Percentiles rank a stretch among this genome's conserved stretches.
Evolutionary conservation across 2,888 invertebrate genomes (phyloP).

Genomic region (Trimorus sp.): DNA sequence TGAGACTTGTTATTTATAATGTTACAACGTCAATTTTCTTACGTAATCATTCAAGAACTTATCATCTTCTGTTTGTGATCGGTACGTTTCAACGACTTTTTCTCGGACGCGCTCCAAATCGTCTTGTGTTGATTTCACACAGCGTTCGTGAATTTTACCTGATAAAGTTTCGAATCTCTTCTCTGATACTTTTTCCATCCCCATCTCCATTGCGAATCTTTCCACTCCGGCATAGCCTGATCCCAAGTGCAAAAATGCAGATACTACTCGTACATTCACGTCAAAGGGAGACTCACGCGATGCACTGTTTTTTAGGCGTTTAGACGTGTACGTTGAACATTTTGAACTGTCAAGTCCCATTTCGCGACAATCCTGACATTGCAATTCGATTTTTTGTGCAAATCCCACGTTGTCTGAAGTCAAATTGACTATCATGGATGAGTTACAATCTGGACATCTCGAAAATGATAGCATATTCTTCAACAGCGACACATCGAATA

Average conservation of each 20-base stretch:
- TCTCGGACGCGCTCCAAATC: too few species aligned
- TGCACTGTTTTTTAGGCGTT: neutral
- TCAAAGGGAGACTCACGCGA: constrained; percentile 3
- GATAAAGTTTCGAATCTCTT: too few species aligned
- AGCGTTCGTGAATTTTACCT: too few species aligned
- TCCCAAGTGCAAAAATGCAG: constrained; percentile 7
- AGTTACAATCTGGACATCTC: neutral
- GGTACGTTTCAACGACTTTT: too few species aligned
- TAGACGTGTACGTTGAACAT: constrained; percentile 7
- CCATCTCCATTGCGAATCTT: too few species aligned
- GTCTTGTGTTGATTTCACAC: too few species aligned
- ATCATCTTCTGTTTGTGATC: too few species aligned
- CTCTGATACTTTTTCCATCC: too few species aligned
- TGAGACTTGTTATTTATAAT: too few species aligned
- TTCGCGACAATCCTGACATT: constrained; percentile 1
- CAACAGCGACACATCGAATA: neutral
- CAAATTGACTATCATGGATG: constrained; percentile 1
- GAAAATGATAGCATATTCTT: neutral
- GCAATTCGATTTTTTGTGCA: constrained; percentile 13
- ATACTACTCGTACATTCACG: constrained; percentile 5
- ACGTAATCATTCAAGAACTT: neutral
- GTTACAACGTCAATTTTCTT: too few species aligned
- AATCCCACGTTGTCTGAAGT: neutral
- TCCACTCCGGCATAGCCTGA: constrained; percentile 13
- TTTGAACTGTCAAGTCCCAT: neutral